phyloP scores from a whole-genome alignment of 1,140 invertebrate species.

The Copidosoma floridanum region DNA sequence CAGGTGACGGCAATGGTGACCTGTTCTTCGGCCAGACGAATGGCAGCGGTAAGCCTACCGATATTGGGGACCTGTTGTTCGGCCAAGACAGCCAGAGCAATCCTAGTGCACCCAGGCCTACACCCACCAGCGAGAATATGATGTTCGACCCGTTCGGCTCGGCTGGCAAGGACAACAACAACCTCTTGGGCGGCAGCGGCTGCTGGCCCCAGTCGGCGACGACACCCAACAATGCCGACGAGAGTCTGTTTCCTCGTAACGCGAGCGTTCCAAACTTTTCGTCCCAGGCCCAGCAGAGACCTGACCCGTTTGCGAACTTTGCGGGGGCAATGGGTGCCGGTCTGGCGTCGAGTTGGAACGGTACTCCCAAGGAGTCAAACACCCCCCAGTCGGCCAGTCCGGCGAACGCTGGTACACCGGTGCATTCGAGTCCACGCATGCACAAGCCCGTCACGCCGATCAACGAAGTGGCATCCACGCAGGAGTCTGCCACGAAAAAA shows the following conservation, averaged over 20 bases:
- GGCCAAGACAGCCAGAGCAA: not conserved
- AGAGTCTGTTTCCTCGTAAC: conserved; percentile 60
- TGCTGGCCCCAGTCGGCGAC: too few species aligned
- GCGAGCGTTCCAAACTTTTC: conserved; percentile 63
- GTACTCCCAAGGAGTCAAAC: conserved; percentile 48
- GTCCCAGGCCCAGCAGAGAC: conserved; percentile 42
- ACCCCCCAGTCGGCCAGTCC: conserved; percentile 53
- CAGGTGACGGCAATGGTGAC: conserved; percentile 38
- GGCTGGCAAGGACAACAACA: conserved; percentile 35
- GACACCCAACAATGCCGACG: conserved; percentile 43
- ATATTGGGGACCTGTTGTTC: conserved; percentile 8
- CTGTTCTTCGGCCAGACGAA: conserved; percentile 38
- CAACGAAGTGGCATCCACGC: conserved; percentile 14
- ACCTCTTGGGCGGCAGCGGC: conserved; percentile 42
- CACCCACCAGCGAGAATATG: conserved; percentile 24
- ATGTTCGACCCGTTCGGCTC: conserved; percentile 48
- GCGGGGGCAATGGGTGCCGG: conserved; percentile 48
- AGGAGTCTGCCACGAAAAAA: conserved; percentile 50
- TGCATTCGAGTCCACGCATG: conserved; percentile 46
- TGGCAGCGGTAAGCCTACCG: not conserved
- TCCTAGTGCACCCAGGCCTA: not conserved
- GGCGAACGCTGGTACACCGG: conserved; percentile 46
- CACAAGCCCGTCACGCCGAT: conserved; percentile 49
- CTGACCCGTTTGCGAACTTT: conserved; percentile 62
- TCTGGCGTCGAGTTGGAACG: conserved; percentile 51